Base-by-base conservation (phyloP, 2,113 vertebrate genomes). In the Cariama cristata region DNA sequence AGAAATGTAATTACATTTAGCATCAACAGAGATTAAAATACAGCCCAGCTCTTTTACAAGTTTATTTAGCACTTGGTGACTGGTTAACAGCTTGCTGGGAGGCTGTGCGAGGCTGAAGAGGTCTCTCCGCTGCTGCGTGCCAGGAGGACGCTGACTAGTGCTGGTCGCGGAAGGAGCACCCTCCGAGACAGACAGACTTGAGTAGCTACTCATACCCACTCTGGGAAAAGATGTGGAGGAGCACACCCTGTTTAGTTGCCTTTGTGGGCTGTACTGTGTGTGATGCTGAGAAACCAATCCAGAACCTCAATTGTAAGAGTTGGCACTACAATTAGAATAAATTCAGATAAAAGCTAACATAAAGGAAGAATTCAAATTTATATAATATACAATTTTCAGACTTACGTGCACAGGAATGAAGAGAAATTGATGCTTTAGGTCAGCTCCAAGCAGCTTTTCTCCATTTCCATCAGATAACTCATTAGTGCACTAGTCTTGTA, bases 281-380 rank as follows among this genome's bases (percentile, higher is more conserved):
- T 63, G 38, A 62, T 81, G 38, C 50, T 79, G 60, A 91, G 64
- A 94, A 93, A 90, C 26, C 32, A n/a, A 14, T 28, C 50, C 64
- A 71, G 87, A 91, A n/a, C 24, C 17, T 47, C n/a, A 50, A 1
- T 0, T 75, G 9, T n/a, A 58, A 86, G 19, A 0, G 0, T 4
- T 79, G 42, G 13, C n/a, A 16, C 93, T 81, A 45, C 20, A 28
- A 17, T 76, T 27, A 86, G 35, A 80, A 80, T 81, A 69, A 86
- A 62, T 81, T 19, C 42, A 62, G 59, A 35, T 58, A 84, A 86
- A 63, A 63, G 4, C 14, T 55, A 47, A 64, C 18, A n/a, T 49
- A 47, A 83, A 68, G 40, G 35, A 67, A 53, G 72, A 84, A 71
- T 59, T 32, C 40, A 64, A 23, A 80, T 77, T 49, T 69, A 24